Evolutionary conservation across 1,140 invertebrate genomes (phyloP).

Genomic region (Cheumatopsyche charites): DNA sequence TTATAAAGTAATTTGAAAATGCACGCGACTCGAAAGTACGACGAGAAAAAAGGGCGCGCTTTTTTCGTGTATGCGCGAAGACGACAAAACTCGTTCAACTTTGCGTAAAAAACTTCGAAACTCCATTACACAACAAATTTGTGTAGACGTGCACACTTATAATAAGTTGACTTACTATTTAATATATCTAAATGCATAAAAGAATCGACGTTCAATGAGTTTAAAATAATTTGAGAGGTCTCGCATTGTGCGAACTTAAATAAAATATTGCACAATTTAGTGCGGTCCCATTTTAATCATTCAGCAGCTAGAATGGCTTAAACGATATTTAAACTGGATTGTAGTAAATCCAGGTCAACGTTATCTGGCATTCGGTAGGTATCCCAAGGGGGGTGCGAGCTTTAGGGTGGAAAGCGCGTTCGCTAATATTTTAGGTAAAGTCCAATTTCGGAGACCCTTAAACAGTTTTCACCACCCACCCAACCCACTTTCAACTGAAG

Average conservation of each 20-base stretch:
- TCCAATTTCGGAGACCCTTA: conserved; percentile 32
- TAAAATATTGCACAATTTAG: too few species aligned
- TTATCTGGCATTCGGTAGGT: conserved; percentile 20
- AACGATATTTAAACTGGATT: conserved; percentile 13
- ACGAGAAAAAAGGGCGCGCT: not conserved
- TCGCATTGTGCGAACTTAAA: too few species aligned
- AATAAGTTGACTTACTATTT: too few species aligned
- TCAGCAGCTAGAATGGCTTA: too few species aligned
- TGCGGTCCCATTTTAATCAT: too few species aligned
- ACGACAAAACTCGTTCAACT: conserved; percentile 14
- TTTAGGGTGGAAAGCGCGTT: not conserved
- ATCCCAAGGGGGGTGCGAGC: not conserved
- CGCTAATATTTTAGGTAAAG: conserved; percentile 33
- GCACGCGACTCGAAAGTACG: not conserved
- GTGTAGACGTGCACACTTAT: too few species aligned
- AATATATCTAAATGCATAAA: too few species aligned
- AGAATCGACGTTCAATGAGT: too few species aligned
- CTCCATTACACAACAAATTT: conserved; percentile 24
- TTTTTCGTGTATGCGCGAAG: not conserved
- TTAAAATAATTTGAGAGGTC: too few species aligned
- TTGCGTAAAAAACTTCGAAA: conserved; percentile 26
- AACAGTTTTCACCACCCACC: conserved; percentile 30
- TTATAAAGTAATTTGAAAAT: conserved; percentile 27
- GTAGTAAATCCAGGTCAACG: conserved; percentile 20
- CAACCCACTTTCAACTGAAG: conserved; percentile 39